Evolutionary conservation across 2,888 invertebrate genomes (phyloP), one percentile per base, ranked within the genome.

Genomic region (Philhelius pedissequus): DNA sequence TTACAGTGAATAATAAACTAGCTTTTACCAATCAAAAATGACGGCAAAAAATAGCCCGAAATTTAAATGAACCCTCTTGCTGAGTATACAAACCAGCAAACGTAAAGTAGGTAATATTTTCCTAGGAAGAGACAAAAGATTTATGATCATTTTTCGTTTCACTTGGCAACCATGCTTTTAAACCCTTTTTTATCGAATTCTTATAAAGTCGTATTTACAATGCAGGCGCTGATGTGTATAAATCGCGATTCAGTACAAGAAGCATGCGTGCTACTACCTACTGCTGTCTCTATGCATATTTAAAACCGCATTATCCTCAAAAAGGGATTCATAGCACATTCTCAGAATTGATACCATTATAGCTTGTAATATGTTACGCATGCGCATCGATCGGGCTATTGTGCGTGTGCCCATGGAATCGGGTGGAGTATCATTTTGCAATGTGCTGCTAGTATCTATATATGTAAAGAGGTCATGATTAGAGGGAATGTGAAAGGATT

Each of bases 301-400:
- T 80, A 84, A 79, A 84, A 76, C 80, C 79, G 50, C 80, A 84
- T 84, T 80, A 84, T 84, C 84, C 80, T 71, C 75, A 18, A 76
- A 75, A 75, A 76, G 54, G 84, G 76, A 80, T 76, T 84, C 68
- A 56, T 56, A 54, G 84, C 84, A 84, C 84, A 84, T 84, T 84
- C 84, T 71, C 45, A 54, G 84, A 84, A 79, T 80, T 79, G 84
- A 84, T 84, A 83, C 79, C 84, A 84, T 80, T 84, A 75, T 45
- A 32, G 25, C 20, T 48, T 64, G 22, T 64, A 79, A 84, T 68
- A 27, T 56, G 84, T 84, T 84, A 76, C 84, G 84, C 84, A 84
- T 80, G 84, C 79, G 79, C 56, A 32, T 56, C 20, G 13, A n/a
- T 13, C 20, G n/a, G n/a, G n/a, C n/a, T n/a, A 56, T 27, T 40